phyloP scores from a whole-genome alignment of 2,113 vertebrate species.

The Megaleporinus macrocephalus region DNA sequence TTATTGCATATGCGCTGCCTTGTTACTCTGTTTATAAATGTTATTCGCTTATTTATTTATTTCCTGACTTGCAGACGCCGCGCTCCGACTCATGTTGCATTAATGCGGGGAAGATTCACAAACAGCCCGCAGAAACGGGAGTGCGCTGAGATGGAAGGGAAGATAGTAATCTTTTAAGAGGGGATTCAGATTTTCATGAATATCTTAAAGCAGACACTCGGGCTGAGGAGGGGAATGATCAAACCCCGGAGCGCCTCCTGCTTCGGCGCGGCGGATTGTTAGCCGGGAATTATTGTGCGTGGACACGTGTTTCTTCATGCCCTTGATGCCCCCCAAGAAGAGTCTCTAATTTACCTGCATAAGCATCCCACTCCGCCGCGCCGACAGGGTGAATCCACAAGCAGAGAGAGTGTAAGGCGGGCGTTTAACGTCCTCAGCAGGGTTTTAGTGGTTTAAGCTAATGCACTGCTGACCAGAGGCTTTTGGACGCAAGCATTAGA shows the following conservation, averaged over 20 bases:
- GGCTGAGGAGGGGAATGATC: slow-evolving; percentile 48
- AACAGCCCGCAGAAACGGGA: slow-evolving; percentile 62
- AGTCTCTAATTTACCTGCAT: neutral
- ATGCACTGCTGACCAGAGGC: neutral
- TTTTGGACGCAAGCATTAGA: neutral
- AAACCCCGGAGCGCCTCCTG: slow-evolving; percentile 45
- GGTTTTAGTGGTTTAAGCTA: neutral
- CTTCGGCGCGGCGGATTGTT: slow-evolving; percentile 61
- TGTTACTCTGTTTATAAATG: slow-evolving; percentile 70
- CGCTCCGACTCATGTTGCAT: slow-evolving; percentile 54
- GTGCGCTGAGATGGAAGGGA: slow-evolving; percentile 66
- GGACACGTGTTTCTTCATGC: slow-evolving; percentile 57
- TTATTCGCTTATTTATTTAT: slow-evolving; percentile 38
- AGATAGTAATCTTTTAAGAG: slow-evolving; percentile 76
- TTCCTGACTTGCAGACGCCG: slow-evolving; percentile 15
- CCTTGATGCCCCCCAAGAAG: neutral
- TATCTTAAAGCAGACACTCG: slow-evolving; percentile 67
- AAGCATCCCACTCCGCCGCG: neutral
- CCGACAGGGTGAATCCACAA: neutral
- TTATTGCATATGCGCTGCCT: slow-evolving; percentile 73
- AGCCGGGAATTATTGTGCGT: slow-evolving; percentile 62
- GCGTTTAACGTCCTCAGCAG: neutral
- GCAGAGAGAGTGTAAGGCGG: neutral
- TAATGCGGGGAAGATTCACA: slow-evolving; percentile 59
- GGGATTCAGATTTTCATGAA: slow-evolving; percentile 76